A percentile compares a stretch with the other conserved stretches of the same genome.
Conservation (phyloP, 37 sponge, comb jelly and placozoan species). For the Beroe forskalii region DNA sequence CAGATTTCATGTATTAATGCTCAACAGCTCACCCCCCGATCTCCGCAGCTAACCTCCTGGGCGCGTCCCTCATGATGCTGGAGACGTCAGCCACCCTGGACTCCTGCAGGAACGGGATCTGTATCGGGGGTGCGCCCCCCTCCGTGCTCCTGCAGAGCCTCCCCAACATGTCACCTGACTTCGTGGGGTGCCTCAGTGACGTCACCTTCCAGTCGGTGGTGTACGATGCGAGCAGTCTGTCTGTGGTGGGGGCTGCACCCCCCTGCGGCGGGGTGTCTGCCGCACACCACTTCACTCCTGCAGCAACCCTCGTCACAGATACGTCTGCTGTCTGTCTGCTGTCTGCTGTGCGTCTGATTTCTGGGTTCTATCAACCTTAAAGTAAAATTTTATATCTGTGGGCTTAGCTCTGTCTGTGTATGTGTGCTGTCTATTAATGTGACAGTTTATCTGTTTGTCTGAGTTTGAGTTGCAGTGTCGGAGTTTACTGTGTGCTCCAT, state of each 20-base stretch:
- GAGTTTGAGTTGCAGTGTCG: too few species aligned
- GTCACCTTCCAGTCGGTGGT: background rate
- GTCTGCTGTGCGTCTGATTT: too few species aligned
- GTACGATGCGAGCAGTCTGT: background rate
- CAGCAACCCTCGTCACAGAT: background rate
- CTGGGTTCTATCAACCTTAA: too few species aligned
- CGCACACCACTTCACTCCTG: background rate
- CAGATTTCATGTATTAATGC: too few species aligned
- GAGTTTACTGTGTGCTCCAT: too few species aligned
- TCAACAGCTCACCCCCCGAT: too few species aligned
- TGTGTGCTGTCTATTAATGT: too few species aligned
- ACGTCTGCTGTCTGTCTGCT: background rate
- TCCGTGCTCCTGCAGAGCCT: background rate
- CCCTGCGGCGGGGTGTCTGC: background rate
- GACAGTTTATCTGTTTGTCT: too few species aligned
- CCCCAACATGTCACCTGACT: background rate
- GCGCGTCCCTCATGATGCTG: too few species aligned
- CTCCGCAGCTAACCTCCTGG: too few species aligned
- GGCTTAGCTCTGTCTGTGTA: too few species aligned
- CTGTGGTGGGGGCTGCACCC: background rate
- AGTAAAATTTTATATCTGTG: too few species aligned
- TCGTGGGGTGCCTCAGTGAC: conserved; percentile 1
- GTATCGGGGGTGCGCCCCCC: conserved; percentile 9
- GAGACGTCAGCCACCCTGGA: background rate
- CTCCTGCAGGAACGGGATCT: conserved; percentile 29